Conservation (phyloP, 2,113 vertebrate species). For the Aspidoscelis tigris region DNA sequence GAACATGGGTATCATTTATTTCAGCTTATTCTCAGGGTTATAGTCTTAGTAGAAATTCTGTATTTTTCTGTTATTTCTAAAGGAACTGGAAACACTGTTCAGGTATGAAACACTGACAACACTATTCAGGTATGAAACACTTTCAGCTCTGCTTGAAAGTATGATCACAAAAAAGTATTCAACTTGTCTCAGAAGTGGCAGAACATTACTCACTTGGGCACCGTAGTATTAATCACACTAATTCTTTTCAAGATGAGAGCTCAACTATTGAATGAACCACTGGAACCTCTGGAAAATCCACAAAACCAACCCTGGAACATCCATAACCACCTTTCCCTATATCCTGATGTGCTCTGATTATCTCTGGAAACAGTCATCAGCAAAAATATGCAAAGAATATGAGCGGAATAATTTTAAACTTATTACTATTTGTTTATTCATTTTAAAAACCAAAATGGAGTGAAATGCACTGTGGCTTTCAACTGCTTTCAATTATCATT, state of each 20-base stretch:
- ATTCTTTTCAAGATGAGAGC: constrained; percentile 49
- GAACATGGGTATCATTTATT: background rate
- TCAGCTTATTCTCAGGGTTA: background rate
- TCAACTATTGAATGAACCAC: constrained; percentile 48
- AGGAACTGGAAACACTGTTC: background rate
- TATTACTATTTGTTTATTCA: constrained; percentile 30
- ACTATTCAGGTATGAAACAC: background rate
- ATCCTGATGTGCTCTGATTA: constrained; percentile 30
- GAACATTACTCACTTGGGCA: constrained; percentile 46
- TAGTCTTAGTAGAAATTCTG: background rate
- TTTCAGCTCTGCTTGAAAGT: constrained; percentile 1
- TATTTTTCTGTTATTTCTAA: background rate
- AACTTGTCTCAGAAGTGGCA: constrained; percentile 41
- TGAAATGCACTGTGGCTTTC: constrained; percentile 78
- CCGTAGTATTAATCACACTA: constrained; percentile 55
- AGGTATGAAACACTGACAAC: background rate
- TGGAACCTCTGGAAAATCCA: constrained; percentile 23
- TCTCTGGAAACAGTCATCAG: constrained; percentile 48
- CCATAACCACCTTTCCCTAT: background rate
- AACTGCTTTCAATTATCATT: constrained; percentile 84
- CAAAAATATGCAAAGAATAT: constrained; percentile 62
- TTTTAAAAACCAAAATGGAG: constrained; percentile 55
- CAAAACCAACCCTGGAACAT: constrained; percentile 32
- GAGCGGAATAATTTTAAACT: constrained; percentile 56
- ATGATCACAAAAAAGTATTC: constrained; percentile 9